Evolutionary conservation across 2,797 vertebrate genomes (phyloP), one percentile per base, ranked within the genome.

Genomic region (Glyptemys insculpta): DNA sequence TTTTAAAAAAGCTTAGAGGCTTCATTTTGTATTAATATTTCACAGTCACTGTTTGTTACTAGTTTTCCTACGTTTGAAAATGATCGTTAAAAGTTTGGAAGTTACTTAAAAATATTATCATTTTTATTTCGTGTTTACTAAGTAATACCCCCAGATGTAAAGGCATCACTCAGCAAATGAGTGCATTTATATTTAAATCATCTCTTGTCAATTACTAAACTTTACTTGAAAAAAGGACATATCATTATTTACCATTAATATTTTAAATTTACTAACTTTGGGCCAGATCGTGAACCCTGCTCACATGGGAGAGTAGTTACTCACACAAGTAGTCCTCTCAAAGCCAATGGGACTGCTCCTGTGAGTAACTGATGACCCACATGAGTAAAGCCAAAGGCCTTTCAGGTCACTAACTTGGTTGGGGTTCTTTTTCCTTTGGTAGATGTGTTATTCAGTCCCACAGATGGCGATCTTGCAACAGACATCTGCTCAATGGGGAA

Each of bases 391-490:
- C 21, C 9, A 54, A 54, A 65, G n/a, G 41, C 27, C 65, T 12
- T 2, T 14, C 34, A 54, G 79, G 23, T 18, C 44, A 79, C 9
- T 79, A 11, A 68, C 8, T n/a, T 53, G 15, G 19, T 37, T 53
- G 25, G 16, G 27, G 3, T 27, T 65, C 50, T 41, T 87, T 62
- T 19, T n/a, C 7, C 56, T 50, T 84, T 88, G 27, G 65, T 91
- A 86, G 84, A 91, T 84, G 4, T 1, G 6, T 56, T 52, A 2
- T 0, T 18, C 21, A 12, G 91, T 54, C 96, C 97, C 96, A 95
- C 78, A 96, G 97, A 31, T 95, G 97, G 96, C 96, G 95, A 80
- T 52, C 94, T 92, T 96, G 96, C 90, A 88, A 87, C 90, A 96
- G 92, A 59, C n/a, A 49, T 78, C 27, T 49, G 83, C 81, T 12